Evolutionary conservation across 1,140 invertebrate genomes (phyloP).

Genomic region (Papilio helenus): DNA sequence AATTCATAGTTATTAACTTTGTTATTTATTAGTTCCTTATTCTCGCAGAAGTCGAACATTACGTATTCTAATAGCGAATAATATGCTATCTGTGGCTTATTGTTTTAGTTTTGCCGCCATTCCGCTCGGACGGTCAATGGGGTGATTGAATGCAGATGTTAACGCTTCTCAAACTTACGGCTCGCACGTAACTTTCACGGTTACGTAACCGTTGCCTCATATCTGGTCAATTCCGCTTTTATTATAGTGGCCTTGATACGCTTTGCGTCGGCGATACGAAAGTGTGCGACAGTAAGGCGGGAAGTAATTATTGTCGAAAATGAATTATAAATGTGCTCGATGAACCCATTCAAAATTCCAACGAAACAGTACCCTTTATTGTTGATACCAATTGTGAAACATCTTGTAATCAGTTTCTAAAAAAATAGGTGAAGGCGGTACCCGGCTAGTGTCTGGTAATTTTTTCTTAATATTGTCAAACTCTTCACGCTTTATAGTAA

Average conservation of each 20-base stretch:
- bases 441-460: conserved; percentile 40
- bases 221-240: conserved; percentile 59
- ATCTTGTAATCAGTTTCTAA: conserved; percentile 54
- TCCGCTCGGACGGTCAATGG: conserved; percentile 50
- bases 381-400: conserved; percentile 57
- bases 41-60: conserved; percentile 35
- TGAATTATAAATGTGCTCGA: conserved; percentile 47
- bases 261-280: conserved; percentile 56
- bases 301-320: conserved; percentile 65
- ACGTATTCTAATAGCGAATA: conserved; percentile 43
- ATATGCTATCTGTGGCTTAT: conserved; percentile 39
- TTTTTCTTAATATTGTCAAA: conserved; percentile 41
- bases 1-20: conserved; percentile 29
- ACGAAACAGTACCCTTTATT: conserved; percentile 57
- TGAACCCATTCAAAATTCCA: conserved; percentile 48
- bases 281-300: conserved; percentile 53
- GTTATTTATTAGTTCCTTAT: conserved; percentile 33
- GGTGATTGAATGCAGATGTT: conserved; percentile 47
- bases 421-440: conserved; percentile 50
- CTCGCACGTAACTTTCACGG: conserved; percentile 60
- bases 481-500: conserved; percentile 1
- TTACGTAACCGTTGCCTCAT: conserved; percentile 63
- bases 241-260: conserved; percentile 63
- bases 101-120: conserved; percentile 45
- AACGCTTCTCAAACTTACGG: conserved; percentile 54